Conservation (phyloP, 2,888 invertebrate species). For the Apodemia duryi region DNA sequence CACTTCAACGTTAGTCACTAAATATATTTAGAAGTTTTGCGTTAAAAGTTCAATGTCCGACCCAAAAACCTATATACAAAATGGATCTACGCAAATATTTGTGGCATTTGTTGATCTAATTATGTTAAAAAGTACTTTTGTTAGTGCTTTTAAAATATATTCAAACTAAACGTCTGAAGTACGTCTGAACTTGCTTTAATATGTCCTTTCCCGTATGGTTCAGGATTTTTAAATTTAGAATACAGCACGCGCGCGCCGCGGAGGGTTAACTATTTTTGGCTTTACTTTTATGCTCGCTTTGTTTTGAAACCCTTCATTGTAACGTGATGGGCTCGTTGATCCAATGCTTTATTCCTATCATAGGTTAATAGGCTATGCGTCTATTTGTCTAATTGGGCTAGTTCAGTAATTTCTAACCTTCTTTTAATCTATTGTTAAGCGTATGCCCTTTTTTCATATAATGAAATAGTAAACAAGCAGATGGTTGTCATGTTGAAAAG, state of each 20-base stretch:
- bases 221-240: constrained; percentile 53
- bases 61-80: constrained; percentile 26
- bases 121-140: constrained; percentile 17
- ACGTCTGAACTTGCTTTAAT: constrained; percentile 42
- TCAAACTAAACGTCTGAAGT: constrained; percentile 36
- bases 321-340: no score
- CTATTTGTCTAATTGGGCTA: no score
- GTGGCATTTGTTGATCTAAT: constrained; percentile 4
- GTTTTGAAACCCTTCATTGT: neutral
- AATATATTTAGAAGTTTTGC: constrained; percentile 68
- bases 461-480: no score
- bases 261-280: constrained; percentile 61
- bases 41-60: constrained; percentile 37
- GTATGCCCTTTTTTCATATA: no score
- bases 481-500: no score
- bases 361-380: no score
- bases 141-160: neutral
- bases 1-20: constrained; percentile 65
- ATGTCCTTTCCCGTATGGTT: constrained; percentile 33
- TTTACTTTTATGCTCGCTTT: constrained; percentile 25
- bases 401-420: no score
- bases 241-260: constrained; percentile 49
- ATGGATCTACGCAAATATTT: constrained; percentile 6
- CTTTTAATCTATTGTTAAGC: no score
- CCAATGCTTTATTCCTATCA: no score